Evolutionary conservation across 2,888 invertebrate species (phyloP).

Genomic region (Lasioglossum lativentre): DNA sequence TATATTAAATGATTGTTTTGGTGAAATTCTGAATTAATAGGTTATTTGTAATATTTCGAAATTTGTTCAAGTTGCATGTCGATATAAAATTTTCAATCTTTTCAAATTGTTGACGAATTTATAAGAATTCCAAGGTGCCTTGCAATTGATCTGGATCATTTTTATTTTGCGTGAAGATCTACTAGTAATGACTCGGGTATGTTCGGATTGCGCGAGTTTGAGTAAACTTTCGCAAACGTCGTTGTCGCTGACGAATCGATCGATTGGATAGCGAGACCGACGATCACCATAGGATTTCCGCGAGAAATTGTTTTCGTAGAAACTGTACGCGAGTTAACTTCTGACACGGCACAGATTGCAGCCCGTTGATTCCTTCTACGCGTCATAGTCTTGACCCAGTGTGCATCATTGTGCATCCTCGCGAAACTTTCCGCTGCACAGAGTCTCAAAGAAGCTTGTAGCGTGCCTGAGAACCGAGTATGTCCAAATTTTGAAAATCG

Average conservation of each 20-base stretch:
- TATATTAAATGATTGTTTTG: too few relatives aligned
- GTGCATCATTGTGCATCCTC: slow-evolving; percentile 45
- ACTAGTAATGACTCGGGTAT: too few relatives aligned
- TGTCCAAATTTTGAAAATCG: background rate
- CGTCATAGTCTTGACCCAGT: slow-evolving; percentile 59
- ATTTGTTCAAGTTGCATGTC: too few relatives aligned
- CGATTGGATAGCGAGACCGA: background rate
- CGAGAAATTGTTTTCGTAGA: slow-evolving; percentile 44
- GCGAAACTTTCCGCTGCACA: slow-evolving; percentile 56
- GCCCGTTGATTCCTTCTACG: slow-evolving; percentile 23
- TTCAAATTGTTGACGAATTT: too few relatives aligned
- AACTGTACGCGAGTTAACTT: slow-evolving; percentile 44
- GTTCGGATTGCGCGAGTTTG: too few relatives aligned
- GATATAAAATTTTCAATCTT: too few relatives aligned
- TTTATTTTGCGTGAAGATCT: too few relatives aligned
- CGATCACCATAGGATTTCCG: background rate
- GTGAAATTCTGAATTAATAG: too few relatives aligned
- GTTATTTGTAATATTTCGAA: too few relatives aligned
- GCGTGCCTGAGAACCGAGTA: background rate
- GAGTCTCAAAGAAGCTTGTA: background rate
- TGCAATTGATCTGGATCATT: too few relatives aligned
- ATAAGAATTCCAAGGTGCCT: too few relatives aligned
- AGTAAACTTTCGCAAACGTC: too few relatives aligned
- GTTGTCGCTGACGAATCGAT: background rate
- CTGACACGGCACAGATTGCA: slow-evolving; percentile 55